These are phyloP conservation scores for Dorcus parallelipipedus DNA, from an alignment of 2,888 invertebrate species.

Conservation along the genomic window DNA sequence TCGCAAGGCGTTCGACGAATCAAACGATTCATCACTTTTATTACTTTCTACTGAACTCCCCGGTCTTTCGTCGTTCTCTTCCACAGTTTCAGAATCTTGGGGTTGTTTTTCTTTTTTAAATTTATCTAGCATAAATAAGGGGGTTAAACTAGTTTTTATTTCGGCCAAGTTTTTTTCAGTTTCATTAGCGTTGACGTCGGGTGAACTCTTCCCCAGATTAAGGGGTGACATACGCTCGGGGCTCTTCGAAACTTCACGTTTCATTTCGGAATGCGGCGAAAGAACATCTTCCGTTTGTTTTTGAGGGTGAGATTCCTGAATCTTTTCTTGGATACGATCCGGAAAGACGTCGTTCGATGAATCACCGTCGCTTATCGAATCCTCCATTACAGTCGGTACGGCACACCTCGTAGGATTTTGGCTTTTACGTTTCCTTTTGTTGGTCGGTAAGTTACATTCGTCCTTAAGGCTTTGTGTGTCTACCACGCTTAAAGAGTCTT, in stretches of 20 bases:
- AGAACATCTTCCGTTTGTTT: slow-evolving; percentile 2
- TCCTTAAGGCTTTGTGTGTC: slow-evolving; percentile 57
- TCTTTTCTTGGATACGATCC: neutral
- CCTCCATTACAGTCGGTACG: slow-evolving; percentile 54
- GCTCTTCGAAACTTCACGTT: slow-evolving; percentile 15
- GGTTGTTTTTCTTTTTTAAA: slow-evolving; percentile 46
- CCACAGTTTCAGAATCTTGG: slow-evolving; percentile 41
- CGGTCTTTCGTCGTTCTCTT: slow-evolving; percentile 47
- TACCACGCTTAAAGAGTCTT: slow-evolving; percentile 57
- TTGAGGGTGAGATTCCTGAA: neutral
- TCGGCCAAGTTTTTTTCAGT: slow-evolving; percentile 40
- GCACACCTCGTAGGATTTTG: slow-evolving; percentile 83
- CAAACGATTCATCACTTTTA: slow-evolving; percentile 59
- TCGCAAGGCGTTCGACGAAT: slow-evolving; percentile 68
- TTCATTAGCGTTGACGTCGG: slow-evolving; percentile 49
- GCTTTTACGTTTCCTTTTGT: slow-evolving; percentile 81
- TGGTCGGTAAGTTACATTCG: slow-evolving; percentile 58
- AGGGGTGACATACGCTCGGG: slow-evolving; percentile 39
- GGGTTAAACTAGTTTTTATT: slow-evolving; percentile 48
- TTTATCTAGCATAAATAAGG: slow-evolving; percentile 46
- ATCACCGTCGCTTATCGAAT: slow-evolving; percentile 58
- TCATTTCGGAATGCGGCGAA: neutral
- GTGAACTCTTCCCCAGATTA: slow-evolving; percentile 50
- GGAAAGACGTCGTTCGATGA: slow-evolving; percentile 56
- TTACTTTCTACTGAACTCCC: slow-evolving; percentile 56